Evolutionary conservation across 1,140 invertebrate genomes (phyloP).

Genomic region (Acyrthosiphon pisum): DNA sequence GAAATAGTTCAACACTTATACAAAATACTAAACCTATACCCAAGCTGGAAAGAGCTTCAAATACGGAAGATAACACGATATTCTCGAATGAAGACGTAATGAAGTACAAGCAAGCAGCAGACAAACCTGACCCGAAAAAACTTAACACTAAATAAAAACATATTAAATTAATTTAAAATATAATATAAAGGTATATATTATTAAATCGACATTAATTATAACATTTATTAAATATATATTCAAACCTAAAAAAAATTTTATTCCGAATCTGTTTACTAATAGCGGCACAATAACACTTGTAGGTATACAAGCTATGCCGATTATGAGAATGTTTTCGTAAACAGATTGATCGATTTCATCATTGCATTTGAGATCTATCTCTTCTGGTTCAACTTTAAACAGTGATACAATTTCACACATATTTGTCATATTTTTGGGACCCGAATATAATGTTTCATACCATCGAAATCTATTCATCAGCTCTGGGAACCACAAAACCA

Average conservation of each 20-base stretch:
- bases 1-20: constrained; percentile 20
- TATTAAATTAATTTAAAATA: neutral
- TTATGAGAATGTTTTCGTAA: constrained; percentile 30
- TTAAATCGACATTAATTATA: neutral
- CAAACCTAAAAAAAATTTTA: constrained; percentile 50
- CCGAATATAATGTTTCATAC: constrained; percentile 68
- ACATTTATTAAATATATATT: neutral
- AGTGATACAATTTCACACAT: constrained; percentile 43
- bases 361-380: neutral
- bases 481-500: constrained; percentile 93
- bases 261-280: constrained; percentile 40
- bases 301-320: constrained; percentile 34
- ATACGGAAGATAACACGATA: neutral
- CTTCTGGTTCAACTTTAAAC: neutral
- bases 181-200: neutral
- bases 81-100: constrained; percentile 35
- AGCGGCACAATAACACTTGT: constrained; percentile 34
- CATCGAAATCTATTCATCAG: constrained; percentile 86
- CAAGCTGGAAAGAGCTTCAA: constrained; percentile 34
- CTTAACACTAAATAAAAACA: constrained; percentile 23
- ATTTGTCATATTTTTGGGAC: neutral
- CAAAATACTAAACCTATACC: constrained; percentile 40
- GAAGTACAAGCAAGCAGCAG: constrained; percentile 27
- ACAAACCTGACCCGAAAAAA: constrained; percentile 27
- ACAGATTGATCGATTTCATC: constrained; percentile 30